These are phyloP conservation scores for Heliocidaris tuberculata DNA, from an alignment of 35 echinoderm and acorn worm genomes.

Conservation along the genomic window DNA sequence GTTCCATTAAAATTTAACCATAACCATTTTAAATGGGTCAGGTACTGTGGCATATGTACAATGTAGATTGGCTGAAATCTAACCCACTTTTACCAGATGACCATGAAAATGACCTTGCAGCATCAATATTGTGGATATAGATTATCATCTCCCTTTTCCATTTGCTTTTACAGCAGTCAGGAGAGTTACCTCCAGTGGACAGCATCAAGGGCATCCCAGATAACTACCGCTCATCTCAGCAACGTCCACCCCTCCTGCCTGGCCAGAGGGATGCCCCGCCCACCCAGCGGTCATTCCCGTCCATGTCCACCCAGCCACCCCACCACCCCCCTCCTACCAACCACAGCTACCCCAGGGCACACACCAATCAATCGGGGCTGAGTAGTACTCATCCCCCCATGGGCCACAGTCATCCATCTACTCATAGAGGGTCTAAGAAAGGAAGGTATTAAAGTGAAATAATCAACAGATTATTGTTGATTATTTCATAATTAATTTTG, in stretches of 20 bases:
- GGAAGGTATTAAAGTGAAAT: slow-evolving; percentile 37
- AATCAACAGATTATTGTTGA: too few relatives aligned
- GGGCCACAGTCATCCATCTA: slow-evolving; percentile 41
- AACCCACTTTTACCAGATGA: neutral
- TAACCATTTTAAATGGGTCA: too few relatives aligned
- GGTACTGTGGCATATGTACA: neutral
- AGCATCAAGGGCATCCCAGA: slow-evolving; percentile 89
- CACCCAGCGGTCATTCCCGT: slow-evolving; percentile 33
- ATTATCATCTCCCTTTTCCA: neutral
- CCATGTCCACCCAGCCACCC: slow-evolving; percentile 20
- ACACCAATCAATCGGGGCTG: slow-evolving; percentile 30
- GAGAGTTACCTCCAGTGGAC: slow-evolving; percentile 91
- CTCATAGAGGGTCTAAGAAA: slow-evolving; percentile 51
- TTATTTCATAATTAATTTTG: too few relatives aligned
- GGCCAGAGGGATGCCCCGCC: slow-evolving; percentile 33
- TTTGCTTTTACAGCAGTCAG: neutral
- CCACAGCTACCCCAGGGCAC: slow-evolving; percentile 42
- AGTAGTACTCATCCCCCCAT: neutral
- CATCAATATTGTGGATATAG: too few relatives aligned
- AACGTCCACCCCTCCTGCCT: neutral
- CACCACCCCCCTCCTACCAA: slow-evolving; percentile 47
- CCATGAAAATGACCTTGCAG: neutral
- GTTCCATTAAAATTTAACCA: too few relatives aligned
- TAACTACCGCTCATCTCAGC: slow-evolving; percentile 60
- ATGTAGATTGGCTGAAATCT: neutral